Evolutionary conservation across 2,888 invertebrate species (phyloP), one percentile per base, ranked within the genome.

Genomic region (Acanthosepion pharaonis): DNA sequence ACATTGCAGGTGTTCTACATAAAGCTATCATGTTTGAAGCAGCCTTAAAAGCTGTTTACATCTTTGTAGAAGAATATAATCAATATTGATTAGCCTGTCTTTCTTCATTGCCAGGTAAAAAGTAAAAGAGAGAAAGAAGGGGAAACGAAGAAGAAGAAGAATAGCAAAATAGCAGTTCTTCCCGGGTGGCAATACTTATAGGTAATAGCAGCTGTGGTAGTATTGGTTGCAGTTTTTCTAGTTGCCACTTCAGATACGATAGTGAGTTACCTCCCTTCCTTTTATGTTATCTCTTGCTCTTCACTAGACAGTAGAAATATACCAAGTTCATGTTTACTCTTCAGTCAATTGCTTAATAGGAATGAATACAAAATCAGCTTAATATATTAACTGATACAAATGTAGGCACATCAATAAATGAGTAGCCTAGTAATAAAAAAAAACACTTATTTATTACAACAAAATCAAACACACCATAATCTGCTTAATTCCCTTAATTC

Each of bases 1-100:
- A 78, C n/a, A n/a, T n/a, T 78, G 78, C 78, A 78, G 78, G 78
- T 78, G 78, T 78, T 78, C 78, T n/a, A 78, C 78, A 78, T 33
- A n/a, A 11, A n/a, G n/a, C n/a, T 78, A 78, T 78, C 78, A 78
- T 78, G 78, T 78, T 78, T 78, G 78, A 78, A 78, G 78, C 78
- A n/a, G 78, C 78, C 15, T 78, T 78, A n/a, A 33, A 78, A 78
- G 78, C 78, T 78, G 78, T 78, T 78, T 78, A 78, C 78, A 78
- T 78, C 78, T 78, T 78, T 78, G n/a, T 78, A n/a, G n/a, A 18
- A n/a, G 78, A 78, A 78, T n/a, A 78, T 78, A 78, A 78, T 78
- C 78, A 78, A 78, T 78, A 78, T 33, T 78, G 78, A 78, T 78
- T 78, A 8, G 78, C n/a, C 78, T 78, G 78, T 78, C n/a, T 78